These are phyloP conservation scores for Excalfactoria chinensis DNA, from an alignment of 2,113 vertebrate species.

Conservation along the genomic window DNA sequence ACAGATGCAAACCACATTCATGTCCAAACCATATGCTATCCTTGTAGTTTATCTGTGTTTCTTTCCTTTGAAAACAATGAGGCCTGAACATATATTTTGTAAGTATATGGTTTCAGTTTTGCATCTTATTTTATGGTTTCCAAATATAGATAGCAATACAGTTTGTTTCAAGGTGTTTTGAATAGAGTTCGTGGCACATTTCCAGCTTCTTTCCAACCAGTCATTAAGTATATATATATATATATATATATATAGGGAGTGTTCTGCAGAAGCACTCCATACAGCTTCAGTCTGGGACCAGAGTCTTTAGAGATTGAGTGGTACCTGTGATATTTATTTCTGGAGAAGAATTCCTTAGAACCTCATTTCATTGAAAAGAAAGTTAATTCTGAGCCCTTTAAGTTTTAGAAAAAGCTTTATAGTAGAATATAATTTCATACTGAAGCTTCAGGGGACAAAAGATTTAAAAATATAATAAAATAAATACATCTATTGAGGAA, in stretches of 20 bases:
- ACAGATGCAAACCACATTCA: conserved; percentile 27
- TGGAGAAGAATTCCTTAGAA: neutral
- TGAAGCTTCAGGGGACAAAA: neutral
- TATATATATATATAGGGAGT: neutral
- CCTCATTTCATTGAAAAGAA: neutral
- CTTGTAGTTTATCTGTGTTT: conserved; percentile 46
- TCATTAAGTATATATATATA: too few species aligned
- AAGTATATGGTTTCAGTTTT: conserved; percentile 55
- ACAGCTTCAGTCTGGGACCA: neutral
- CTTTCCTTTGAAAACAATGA: conserved; percentile 53
- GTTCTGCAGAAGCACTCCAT: neutral
- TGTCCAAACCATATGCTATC: conserved; percentile 20
- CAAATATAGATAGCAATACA: conserved; percentile 11
- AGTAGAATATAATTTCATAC: neutral
- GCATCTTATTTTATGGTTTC: conserved; percentile 11
- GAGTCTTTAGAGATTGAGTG: neutral
- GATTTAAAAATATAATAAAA: neutral
- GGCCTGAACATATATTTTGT: neutral
- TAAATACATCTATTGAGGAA: rapidly evolving
- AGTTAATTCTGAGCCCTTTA: neutral
- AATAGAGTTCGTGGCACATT: neutral
- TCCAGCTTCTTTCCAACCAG: neutral
- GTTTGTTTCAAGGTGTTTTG: conserved; percentile 55
- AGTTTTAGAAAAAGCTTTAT: neutral
- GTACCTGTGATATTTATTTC: neutral